Percentiles rank a stretch among this genome's conserved stretches.
These are phyloP conservation scores for Oryzias dopingdopingensis DNA, from an alignment of 2,797 vertebrate genomes.

Conservation along the genomic window DNA sequence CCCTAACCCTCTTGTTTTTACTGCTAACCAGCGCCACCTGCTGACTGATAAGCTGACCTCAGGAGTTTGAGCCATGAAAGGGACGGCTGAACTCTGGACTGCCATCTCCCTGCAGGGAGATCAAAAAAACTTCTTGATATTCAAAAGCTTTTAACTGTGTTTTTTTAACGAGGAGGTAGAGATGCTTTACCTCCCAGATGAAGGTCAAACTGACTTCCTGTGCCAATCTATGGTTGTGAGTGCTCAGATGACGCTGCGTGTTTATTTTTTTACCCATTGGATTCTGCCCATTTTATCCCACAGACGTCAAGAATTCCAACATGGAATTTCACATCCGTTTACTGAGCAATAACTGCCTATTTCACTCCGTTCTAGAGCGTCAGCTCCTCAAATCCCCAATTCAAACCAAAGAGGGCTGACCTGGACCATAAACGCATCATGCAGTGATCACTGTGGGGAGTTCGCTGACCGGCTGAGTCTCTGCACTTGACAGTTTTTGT, in stretches of 20 bases:
- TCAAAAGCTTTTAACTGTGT: slow-evolving; percentile 60
- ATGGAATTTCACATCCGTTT: slow-evolving; percentile 18
- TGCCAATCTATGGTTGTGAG: too few relatives aligned
- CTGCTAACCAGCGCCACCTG: slow-evolving; percentile 15
- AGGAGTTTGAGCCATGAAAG: slow-evolving; percentile 15
- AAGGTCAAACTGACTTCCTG: too few relatives aligned
- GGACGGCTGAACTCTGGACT: slow-evolving; percentile 18
- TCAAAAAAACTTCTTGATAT: slow-evolving; percentile 61
- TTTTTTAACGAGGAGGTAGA: slow-evolving; percentile 37
- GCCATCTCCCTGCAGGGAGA: slow-evolving; percentile 43
- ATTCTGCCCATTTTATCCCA: too few relatives aligned
- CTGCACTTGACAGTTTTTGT: slow-evolving; percentile 57
- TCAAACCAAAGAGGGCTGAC: slow-evolving; percentile 55
- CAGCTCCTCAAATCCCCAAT: slow-evolving; percentile 25
- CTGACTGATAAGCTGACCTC: slow-evolving; percentile 12
- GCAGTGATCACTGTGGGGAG: slow-evolving; percentile 26
- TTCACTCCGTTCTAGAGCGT: slow-evolving; percentile 2
- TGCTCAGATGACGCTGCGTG: too few relatives aligned
- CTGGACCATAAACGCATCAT: slow-evolving; percentile 45
- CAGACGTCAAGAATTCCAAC: neutral
- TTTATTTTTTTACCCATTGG: too few relatives aligned
- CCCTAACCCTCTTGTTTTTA: slow-evolving; percentile 4
- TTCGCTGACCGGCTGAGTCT: slow-evolving; percentile 47
- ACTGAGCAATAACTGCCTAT: slow-evolving; percentile 63
- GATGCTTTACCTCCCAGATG: slow-evolving; percentile 44